Evolutionary conservation across 2,113 vertebrate genomes (phyloP).

Genomic region (Spizaetus ornatus): DNA sequence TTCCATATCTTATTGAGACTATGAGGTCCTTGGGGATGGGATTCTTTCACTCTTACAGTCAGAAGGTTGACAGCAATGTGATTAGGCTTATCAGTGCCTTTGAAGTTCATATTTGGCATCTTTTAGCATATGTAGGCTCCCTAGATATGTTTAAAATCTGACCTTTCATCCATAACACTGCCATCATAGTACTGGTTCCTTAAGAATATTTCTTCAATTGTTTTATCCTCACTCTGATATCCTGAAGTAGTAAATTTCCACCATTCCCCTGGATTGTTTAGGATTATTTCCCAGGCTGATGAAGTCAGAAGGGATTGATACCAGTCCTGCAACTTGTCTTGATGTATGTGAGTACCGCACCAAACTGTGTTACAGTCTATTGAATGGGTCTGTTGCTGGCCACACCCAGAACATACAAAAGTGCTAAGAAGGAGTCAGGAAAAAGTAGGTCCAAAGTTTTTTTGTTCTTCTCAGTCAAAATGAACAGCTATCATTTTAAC

Average conservation of each 20-base stretch:
- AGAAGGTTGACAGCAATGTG: background rate
- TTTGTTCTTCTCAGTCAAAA: background rate
- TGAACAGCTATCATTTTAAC: background rate
- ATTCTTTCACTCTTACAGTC: background rate
- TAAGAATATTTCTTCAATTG: background rate
- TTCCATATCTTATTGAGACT: background rate
- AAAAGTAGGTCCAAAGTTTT: background rate
- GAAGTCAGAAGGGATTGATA: background rate
- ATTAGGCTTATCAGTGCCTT: background rate
- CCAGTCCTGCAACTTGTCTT: background rate
- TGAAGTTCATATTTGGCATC: background rate
- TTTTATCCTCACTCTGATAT: background rate
- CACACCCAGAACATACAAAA: background rate
- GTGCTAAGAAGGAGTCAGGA: background rate
- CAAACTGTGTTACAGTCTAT: background rate
- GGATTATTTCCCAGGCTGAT: background rate
- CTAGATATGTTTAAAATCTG: background rate
- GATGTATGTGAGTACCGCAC: accelerated
- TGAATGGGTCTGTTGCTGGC: background rate
- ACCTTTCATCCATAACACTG: background rate
- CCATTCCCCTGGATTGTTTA: background rate
- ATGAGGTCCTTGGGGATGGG: background rate
- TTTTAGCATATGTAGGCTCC: background rate
- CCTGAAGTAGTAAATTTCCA: background rate
- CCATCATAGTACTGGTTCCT: background rate